Evolutionary conservation across 2,888 invertebrate species (phyloP), one percentile per base, ranked within the genome.

Genomic region (Drosophila bunnanda): DNA sequence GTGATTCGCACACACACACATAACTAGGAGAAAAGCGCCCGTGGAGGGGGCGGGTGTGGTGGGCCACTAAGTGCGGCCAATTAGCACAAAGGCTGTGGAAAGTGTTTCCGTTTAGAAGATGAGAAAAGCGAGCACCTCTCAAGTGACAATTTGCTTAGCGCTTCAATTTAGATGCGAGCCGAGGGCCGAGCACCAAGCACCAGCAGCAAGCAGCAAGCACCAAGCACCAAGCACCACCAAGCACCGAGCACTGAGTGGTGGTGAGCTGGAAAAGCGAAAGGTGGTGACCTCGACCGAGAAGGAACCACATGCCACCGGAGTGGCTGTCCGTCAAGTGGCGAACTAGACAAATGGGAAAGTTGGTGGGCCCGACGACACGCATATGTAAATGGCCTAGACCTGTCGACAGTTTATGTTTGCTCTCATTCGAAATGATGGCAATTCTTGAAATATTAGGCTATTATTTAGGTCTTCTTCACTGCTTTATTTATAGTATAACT

Each of bases 21-120:
- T 61, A 50, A 20, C 43, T 22, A 7, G 62, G 22, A 30, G 28
- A 13, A 28, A 46, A 62, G 36, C 46, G 50, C 9, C 15, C 0
- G 25, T 17, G 25, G 17, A 0, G 20, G 41, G 4, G 32, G 13
- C n/a, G 4, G 50, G 48, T 32, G 32, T 32, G 32, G 52, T 32
- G 59, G 36, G 32, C 77, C 69, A 74, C 69, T 82, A 82, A 88
- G 89, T 88, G 81, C 67, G 85, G 81, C 82, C 89, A 85, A 85
- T 89, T 90, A 88, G 84, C 85, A 87, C 85, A 90, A 89, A 84
- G 85, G 78, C 85, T 76, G 80, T 77, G 83, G 88, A 89, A 89
- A 85, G 87, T 89, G 89, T 85, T 85, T 85, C 89, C 89, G 90
- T 87, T 87, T 86, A 86, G 67, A 43, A 71, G 71, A 71, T 74